Conservation (phyloP, 2,113 vertebrate genomes). For the Albula glossodonta region DNA sequence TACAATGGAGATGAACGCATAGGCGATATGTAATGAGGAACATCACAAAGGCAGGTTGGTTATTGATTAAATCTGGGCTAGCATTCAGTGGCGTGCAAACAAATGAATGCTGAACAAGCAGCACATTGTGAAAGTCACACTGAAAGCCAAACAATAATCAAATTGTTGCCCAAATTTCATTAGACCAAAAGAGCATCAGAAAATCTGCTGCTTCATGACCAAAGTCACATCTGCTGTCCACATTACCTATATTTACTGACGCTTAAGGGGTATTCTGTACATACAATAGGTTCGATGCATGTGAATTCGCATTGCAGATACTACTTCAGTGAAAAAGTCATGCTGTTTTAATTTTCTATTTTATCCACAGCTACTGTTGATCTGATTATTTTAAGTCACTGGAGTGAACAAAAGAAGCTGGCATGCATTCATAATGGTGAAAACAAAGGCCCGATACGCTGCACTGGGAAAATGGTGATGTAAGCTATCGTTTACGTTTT, state of each 20-base stretch:
- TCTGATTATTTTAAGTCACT: neutral
- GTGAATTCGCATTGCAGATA: too few relatives aligned
- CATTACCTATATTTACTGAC: too few relatives aligned
- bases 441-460: neutral
- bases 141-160: neutral
- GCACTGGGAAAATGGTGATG: neutral
- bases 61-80: neutral
- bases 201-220: neutral
- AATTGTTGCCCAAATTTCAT: neutral
- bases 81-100: neutral
- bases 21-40: neutral
- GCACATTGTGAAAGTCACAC: neutral
- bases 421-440: neutral
- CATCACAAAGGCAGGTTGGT: neutral
- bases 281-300: too few relatives aligned
- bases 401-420: neutral
- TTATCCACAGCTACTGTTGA: neutral
- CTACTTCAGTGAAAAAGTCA: too few relatives aligned
- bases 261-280: too few relatives aligned
- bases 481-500: neutral
- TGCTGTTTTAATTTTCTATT: neutral
- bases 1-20: neutral
- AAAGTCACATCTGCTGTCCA: neutral
- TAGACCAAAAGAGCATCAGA: neutral
- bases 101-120: neutral